A percentile compares a stretch with the other conserved stretches of the same genome.
Evolutionary conservation across 2,888 invertebrate species (phyloP).

Genomic region (Mesopsocus fuscifrons): DNA sequence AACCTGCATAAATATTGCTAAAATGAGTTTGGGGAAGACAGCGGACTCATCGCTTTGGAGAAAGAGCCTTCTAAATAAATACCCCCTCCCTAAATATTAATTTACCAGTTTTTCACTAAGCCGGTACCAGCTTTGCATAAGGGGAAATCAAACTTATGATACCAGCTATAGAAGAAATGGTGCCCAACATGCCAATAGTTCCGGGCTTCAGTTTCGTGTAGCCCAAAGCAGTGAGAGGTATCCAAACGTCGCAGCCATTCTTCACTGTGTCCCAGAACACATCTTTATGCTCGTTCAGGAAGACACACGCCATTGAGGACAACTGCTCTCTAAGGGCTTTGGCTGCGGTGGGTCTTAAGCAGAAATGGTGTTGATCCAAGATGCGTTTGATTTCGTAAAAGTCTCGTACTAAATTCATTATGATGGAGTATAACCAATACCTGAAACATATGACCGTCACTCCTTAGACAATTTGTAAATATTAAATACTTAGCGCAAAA

Average conservation of each 20-base stretch:
- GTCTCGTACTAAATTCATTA: slow-evolving; percentile 63
- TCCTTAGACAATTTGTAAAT: too few species aligned
- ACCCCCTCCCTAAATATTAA: too few species aligned
- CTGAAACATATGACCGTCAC: too few species aligned
- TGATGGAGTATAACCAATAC: slow-evolving; percentile 70
- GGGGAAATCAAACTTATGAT: slow-evolving; percentile 57
- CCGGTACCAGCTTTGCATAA: slow-evolving; percentile 51
- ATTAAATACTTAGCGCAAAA: too few species aligned
- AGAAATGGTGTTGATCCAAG: slow-evolving; percentile 30
- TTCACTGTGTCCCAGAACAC: slow-evolving; percentile 66
- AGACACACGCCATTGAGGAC: slow-evolving; percentile 15
- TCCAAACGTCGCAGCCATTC: slow-evolving; percentile 71
- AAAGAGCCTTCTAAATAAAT: too few species aligned
- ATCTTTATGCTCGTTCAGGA: slow-evolving; percentile 33
- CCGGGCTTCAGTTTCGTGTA: slow-evolving; percentile 59
- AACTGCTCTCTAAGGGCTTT: background rate
- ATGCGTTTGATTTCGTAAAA: slow-evolving; percentile 60
- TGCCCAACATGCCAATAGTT: slow-evolving; percentile 56
- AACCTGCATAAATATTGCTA: too few species aligned
- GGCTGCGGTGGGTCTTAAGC: too few species aligned
- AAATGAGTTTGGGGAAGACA: too few species aligned
- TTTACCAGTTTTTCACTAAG: too few species aligned
- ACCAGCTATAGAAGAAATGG: slow-evolving; percentile 63
- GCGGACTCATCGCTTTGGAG: too few species aligned
- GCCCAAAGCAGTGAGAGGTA: slow-evolving; percentile 66